Evolutionary conservation across 2,797 vertebrate genomes (phyloP).

Genomic region (Ataeniobius toweri): DNA sequence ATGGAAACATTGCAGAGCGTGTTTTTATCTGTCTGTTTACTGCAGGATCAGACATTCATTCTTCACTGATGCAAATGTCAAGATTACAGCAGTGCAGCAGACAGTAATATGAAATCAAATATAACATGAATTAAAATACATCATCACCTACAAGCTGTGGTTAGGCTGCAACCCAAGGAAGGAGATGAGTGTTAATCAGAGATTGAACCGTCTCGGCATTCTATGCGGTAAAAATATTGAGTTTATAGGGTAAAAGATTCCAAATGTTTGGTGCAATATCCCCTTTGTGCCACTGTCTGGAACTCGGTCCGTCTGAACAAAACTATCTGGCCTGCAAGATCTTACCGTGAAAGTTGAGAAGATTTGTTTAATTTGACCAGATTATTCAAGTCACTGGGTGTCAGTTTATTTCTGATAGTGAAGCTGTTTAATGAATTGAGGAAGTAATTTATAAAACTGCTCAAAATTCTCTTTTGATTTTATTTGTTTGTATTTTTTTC

Average conservation of each 20-base stretch:
- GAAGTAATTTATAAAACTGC: not conserved
- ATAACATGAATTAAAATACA: not conserved
- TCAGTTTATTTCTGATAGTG: not conserved
- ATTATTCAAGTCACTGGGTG: not conserved
- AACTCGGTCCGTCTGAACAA: not conserved
- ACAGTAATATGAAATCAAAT: not conserved
- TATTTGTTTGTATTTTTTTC: not conserved
- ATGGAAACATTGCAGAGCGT: slow-evolving; percentile 26
- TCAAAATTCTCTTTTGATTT: not conserved
- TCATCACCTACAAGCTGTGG: no score
- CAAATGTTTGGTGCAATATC: not conserved
- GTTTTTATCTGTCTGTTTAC: slow-evolving; percentile 37
- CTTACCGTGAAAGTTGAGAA: not conserved
- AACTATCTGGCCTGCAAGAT: not conserved
- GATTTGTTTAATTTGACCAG: not conserved
- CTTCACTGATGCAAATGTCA: slow-evolving; percentile 29
- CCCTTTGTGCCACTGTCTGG: not conserved
- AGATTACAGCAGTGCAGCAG: not conserved
- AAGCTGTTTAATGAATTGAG: not conserved
- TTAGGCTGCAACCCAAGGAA: no score
- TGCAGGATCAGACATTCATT: slow-evolving; percentile 55
- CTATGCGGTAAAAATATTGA: not conserved
- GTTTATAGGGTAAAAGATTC: no score
- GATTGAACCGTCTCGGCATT: not conserved
- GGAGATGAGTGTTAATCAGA: not conserved